These are phyloP conservation scores for Podarcis muralis DNA, from an alignment of 2,113 vertebrate genomes.

Conservation along the genomic window DNA sequence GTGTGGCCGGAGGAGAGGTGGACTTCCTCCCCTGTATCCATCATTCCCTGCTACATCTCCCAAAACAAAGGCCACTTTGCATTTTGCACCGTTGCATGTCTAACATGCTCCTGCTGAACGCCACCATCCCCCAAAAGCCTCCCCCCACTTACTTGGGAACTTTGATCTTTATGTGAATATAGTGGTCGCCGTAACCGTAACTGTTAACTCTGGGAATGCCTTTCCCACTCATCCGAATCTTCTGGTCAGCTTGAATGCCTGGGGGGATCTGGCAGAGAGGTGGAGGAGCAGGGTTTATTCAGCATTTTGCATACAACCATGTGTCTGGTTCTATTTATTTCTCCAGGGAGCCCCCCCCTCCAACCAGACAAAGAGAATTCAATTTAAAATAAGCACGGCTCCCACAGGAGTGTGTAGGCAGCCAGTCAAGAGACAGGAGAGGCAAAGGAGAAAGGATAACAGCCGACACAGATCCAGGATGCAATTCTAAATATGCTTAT, in stretches of 20 bases:
- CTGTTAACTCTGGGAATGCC: constrained; percentile 92
- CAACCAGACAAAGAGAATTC: no score
- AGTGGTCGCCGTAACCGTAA: constrained; percentile 94
- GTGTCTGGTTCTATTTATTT: neutral
- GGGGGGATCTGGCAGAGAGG: constrained; percentile 84
- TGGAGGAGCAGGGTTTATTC: no score
- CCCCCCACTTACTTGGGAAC: constrained; percentile 88
- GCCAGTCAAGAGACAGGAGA: neutral
- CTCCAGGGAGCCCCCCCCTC: no score
- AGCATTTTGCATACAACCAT: no score
- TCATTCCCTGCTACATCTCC: no score
- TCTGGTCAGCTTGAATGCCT: constrained; percentile 90
- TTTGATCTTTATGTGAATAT: constrained; percentile 92
- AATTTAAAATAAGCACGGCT: neutral
- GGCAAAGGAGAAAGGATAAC: neutral
- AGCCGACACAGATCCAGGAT: neutral
- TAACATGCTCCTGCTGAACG: neutral
- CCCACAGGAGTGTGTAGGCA: neutral
- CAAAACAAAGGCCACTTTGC: no score
- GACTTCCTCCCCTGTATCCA: neutral
- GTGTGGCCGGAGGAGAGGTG: no score
- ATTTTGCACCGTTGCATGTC: accelerated
- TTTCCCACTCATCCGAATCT: constrained; percentile 88
- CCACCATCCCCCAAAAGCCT: neutral
- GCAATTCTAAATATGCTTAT: neutral